phyloP scores from a whole-genome alignment of 2,797 vertebrate genomes.

The Fistularia commersonii region DNA sequence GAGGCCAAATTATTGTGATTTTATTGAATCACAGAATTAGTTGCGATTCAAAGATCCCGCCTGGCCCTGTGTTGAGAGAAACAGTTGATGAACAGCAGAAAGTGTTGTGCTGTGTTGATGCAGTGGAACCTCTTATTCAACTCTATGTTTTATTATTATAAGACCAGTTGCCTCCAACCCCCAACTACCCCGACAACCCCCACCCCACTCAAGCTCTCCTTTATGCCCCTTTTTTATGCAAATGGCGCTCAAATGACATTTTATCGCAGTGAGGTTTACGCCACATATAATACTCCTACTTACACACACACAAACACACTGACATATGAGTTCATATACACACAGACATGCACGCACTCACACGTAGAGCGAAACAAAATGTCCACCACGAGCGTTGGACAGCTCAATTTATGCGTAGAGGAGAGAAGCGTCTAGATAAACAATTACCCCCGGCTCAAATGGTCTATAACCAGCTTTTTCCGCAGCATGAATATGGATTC shows the following conservation, averaged over 20 bases:
- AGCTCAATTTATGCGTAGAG: conserved; percentile 68
- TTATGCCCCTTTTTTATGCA: conserved; percentile 58
- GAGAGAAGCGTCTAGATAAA: conserved; percentile 64
- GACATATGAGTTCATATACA: not conserved
- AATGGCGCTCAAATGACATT: conserved; percentile 68
- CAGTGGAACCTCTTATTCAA: not conserved
- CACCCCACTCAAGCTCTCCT: conserved; percentile 5
- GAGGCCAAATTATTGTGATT: too few relatives aligned
- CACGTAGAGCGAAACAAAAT: conserved; percentile 59
- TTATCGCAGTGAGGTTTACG: conserved; percentile 54
- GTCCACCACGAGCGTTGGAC: conserved; percentile 60
- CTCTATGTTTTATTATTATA: not conserved
- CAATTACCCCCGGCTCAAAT: conserved; percentile 68
- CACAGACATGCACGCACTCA: not conserved
- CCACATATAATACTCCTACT: conserved; percentile 32
- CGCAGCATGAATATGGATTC: conserved; percentile 74
- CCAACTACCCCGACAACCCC: not conserved
- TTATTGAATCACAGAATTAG: too few relatives aligned
- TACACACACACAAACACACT: conserved; percentile 2
- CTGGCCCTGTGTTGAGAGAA: too few relatives aligned
- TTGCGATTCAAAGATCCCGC: too few relatives aligned
- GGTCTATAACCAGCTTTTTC: conserved; percentile 52
- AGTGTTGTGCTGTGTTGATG: not conserved
- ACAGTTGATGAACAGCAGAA: not conserved
- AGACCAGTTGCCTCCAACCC: too few relatives aligned